Conservation (phyloP, 2,888 invertebrate species). For the Torymus tubicola region DNA sequence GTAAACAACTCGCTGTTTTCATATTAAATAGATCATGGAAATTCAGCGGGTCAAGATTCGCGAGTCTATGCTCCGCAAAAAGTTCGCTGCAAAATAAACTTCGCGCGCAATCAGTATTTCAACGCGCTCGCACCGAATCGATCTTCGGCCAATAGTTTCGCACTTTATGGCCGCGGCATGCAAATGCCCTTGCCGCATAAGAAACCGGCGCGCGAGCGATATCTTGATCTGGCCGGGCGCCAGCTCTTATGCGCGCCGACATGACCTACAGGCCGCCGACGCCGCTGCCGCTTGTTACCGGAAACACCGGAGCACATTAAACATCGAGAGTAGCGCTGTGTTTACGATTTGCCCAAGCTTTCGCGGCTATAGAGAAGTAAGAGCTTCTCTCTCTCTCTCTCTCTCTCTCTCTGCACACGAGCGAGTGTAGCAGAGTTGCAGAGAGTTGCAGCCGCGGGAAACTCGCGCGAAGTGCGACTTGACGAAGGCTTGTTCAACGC, state of each 20-base stretch:
- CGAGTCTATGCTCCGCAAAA: no score
- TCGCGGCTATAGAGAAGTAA: no score
- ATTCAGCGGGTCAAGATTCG: no score
- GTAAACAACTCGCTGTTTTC: no score
- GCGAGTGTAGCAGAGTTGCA: no score
- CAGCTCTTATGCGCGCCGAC: slow-evolving; percentile 56
- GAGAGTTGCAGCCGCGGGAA: background rate
- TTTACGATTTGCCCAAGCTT: slow-evolving; percentile 37
- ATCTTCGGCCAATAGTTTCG: slow-evolving; percentile 71
- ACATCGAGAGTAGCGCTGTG: slow-evolving; percentile 34
- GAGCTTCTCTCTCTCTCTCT: no score
- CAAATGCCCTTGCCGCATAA: slow-evolving; percentile 65
- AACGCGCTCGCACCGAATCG: slow-evolving; percentile 57
- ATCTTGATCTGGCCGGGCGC: slow-evolving; percentile 61
- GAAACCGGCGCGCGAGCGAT: slow-evolving; percentile 66
- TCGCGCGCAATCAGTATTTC: slow-evolving; percentile 47
- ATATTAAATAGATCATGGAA: no score
- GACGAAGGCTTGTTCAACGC: no score
- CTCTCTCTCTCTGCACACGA: no score
- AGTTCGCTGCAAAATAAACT: slow-evolving; percentile 4
- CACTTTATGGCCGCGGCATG: slow-evolving; percentile 72
- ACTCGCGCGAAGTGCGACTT: background rate
- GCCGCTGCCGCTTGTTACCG: slow-evolving; percentile 54
- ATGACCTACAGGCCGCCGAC: slow-evolving; percentile 53
- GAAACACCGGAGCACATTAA: slow-evolving; percentile 52